Evolutionary conservation across 2,888 invertebrate genomes (phyloP).

Genomic region (Aethes cnicana): DNA sequence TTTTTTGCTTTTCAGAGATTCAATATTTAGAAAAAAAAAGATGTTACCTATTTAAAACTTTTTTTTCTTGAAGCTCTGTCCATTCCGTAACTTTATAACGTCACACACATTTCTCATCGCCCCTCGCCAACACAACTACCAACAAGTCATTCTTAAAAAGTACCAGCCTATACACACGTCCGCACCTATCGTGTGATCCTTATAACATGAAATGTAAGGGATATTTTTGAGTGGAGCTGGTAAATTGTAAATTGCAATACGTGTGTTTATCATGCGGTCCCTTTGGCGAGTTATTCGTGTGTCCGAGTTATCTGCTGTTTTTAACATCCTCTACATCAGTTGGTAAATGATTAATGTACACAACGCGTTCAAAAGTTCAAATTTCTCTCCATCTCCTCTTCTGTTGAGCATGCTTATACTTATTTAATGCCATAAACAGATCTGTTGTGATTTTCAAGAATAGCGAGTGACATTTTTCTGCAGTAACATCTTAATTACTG

Average conservation of each 20-base stretch:
- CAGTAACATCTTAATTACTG: too few relatives aligned
- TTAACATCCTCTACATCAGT: conserved; percentile 38
- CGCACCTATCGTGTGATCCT: conserved; percentile 1
- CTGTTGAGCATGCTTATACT: too few relatives aligned
- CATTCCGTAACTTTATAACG: too few relatives aligned
- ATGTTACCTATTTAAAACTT: too few relatives aligned
- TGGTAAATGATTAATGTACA: conserved; percentile 18
- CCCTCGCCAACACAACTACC: conserved; percentile 35
- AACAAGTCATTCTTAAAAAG: conserved; percentile 38
- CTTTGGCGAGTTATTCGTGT: conserved; percentile 45
- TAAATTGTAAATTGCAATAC: conserved; percentile 16
- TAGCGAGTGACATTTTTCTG: too few relatives aligned
- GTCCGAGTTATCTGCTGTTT: conserved; percentile 44
- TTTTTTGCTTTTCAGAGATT: too few relatives aligned
- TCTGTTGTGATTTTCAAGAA: too few relatives aligned
- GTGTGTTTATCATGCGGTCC: conserved; percentile 45
- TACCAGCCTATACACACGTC: background rate
- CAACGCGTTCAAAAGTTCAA: too few relatives aligned
- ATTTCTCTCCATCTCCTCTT: too few relatives aligned
- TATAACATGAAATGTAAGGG: background rate
- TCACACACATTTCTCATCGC: conserved; percentile 14
- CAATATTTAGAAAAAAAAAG: too few relatives aligned
- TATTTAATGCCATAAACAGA: too few relatives aligned
- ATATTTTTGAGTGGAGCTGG: background rate
- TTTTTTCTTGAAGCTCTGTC: too few relatives aligned